phyloP scores from a whole-genome alignment of 2,888 invertebrate genomes.

The Drosophila longiperda region DNA sequence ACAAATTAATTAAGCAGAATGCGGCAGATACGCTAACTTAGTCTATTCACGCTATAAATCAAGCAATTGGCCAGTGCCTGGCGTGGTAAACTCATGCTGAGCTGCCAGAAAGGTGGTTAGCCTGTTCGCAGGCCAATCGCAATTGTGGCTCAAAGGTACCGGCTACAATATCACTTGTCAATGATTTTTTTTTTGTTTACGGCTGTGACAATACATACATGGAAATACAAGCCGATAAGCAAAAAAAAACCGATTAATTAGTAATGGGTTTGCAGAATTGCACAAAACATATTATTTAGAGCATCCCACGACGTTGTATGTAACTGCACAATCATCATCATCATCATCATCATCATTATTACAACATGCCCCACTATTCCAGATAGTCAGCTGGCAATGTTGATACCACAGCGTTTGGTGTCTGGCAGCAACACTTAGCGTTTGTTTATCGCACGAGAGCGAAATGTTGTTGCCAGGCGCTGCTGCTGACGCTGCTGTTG shows the following conservation, averaged over 20 bases:
- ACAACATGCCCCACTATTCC: conserved; percentile 43
- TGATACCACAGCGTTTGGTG: conserved; percentile 63
- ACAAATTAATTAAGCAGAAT: conserved; percentile 84
- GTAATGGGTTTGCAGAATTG: conserved; percentile 21
- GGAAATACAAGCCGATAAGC: conserved; percentile 7
- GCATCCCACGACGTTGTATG: conserved; percentile 34
- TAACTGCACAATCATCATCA: conserved; percentile 36
- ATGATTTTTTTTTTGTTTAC: conserved; percentile 30
- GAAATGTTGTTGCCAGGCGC: conserved; percentile 79
- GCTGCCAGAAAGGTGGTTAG: conserved; percentile 29
- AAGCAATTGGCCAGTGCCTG: conserved; percentile 62
- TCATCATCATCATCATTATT: conserved; percentile 37
- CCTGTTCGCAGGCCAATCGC: conserved; percentile 26
- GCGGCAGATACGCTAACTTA: conserved; percentile 83
- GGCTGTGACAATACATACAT: conserved; percentile 5
- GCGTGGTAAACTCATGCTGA: conserved; percentile 31
- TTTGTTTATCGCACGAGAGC: conserved; percentile 79
- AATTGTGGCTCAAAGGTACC: conserved; percentile 66
- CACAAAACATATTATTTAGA: conserved; percentile 35
- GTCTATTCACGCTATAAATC: conserved; percentile 83
- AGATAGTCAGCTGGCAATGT: conserved; percentile 63
- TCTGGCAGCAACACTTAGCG: conserved; percentile 79
- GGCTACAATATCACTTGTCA: conserved; percentile 72
- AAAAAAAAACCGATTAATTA: conserved; percentile 48
- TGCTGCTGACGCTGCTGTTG: conserved; percentile 59